Percentiles rank a stretch among this genome's conserved stretches.
Evolutionary conservation across 2,888 invertebrate genomes (phyloP).

Genomic region (Diplolepis rosae): DNA sequence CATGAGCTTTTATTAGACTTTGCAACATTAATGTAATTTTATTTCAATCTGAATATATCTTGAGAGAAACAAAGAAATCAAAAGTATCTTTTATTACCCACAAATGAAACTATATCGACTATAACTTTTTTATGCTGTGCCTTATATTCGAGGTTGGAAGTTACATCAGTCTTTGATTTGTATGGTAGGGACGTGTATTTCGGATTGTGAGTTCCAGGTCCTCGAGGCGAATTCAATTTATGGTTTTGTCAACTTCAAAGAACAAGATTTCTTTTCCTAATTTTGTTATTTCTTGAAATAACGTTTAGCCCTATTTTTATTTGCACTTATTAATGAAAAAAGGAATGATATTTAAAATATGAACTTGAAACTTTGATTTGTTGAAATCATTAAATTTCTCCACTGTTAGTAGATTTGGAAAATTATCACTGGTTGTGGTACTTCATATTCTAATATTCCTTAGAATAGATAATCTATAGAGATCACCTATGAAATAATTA

Average conservation of each 20-base stretch:
- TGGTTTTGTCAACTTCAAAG: neutral
- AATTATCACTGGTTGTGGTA: neutral
- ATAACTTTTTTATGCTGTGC: too few relatives aligned
- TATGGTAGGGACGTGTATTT: neutral
- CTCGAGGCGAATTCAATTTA: neutral
- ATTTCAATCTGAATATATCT: constrained; percentile 1
- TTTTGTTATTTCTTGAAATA: neutral
- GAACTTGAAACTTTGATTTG: neutral
- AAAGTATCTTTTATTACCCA: too few relatives aligned
- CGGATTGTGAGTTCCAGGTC: neutral
- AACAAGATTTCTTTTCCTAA: neutral
- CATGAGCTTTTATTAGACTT: neutral
- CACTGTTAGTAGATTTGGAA: neutral
- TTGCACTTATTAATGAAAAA: neutral
- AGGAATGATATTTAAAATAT: neutral
- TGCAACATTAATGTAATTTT: constrained; percentile 6
- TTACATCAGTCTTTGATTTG: neutral
- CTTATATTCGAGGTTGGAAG: too few relatives aligned
- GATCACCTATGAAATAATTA: neutral
- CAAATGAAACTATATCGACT: too few relatives aligned
- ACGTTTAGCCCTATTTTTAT: neutral
- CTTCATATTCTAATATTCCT: neutral
- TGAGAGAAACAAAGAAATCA: too few relatives aligned
- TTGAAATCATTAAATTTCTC: neutral
- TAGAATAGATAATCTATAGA: neutral